A percentile compares a stretch with the other conserved stretches of the same genome.
Conservation (phyloP, 2,113 vertebrate genomes). For the Myiozetetes cayanensis region DNA sequence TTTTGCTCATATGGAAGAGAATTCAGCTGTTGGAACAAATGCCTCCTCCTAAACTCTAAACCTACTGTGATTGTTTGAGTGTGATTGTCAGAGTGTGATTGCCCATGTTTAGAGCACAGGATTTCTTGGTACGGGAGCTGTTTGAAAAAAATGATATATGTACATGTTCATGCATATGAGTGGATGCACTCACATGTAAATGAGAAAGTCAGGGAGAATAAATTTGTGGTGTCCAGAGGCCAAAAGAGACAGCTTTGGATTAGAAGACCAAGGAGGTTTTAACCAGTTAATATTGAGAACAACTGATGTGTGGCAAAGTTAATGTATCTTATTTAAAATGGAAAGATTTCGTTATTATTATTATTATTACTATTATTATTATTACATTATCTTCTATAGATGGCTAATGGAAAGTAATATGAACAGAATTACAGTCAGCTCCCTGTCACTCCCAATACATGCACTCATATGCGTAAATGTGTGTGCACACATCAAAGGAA, state of each 20-base stretch:
- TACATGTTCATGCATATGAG: accelerated
- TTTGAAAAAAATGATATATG: neutral
- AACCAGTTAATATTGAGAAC: neutral
- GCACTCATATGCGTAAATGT: accelerated
- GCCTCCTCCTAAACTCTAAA: neutral
- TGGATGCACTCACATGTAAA: neutral
- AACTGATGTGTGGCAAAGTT: neutral
- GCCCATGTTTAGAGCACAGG: neutral
- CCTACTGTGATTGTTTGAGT: neutral
- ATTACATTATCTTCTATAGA: neutral
- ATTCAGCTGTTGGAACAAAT: neutral
- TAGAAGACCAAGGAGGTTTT: neutral
- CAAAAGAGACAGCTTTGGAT: neutral
- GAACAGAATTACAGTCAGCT: neutral
- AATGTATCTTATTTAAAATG: neutral
- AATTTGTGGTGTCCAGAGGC: neutral
- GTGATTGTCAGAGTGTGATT: neutral
- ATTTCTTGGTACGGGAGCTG: neutral
- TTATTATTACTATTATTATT: neutral
- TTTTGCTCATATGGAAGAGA: neutral
- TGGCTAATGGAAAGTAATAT: neutral
- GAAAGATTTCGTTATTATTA: neutral
- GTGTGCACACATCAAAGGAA: neutral
- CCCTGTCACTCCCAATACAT: accelerated
- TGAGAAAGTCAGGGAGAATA: neutral